Conservation (phyloP, 2,888 invertebrate species). For the Chloroclystis v-ata region DNA sequence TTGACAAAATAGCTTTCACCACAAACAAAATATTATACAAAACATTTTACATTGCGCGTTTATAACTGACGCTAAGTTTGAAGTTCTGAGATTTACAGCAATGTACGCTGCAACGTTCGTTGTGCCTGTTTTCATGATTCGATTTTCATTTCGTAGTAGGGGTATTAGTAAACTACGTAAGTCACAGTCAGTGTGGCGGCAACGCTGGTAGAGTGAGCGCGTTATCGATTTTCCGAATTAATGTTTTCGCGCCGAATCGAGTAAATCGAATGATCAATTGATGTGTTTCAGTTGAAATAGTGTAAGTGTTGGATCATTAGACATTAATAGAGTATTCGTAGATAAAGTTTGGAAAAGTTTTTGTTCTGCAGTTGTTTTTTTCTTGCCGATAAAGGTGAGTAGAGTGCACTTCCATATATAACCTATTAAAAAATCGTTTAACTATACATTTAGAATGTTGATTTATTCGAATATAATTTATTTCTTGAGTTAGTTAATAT, state of each 20-base stretch:
- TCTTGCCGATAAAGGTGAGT: slow-evolving; percentile 17
- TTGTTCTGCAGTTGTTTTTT: slow-evolving; percentile 3
- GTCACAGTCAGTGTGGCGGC: slow-evolving; percentile 54
- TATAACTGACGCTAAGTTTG: not conserved
- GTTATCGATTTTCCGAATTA: slow-evolving; percentile 37
- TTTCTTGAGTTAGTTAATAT: too few species aligned
- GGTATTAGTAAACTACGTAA: slow-evolving; percentile 28
- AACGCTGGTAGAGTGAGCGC: slow-evolving; percentile 46
- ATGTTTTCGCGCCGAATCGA: slow-evolving; percentile 52
- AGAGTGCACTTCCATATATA: not conserved
- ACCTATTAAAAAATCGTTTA: too few species aligned
- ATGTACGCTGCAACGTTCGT: slow-evolving; percentile 27
- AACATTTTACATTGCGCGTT: slow-evolving; percentile 28
- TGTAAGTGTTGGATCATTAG: slow-evolving; percentile 18
- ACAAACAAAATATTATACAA: slow-evolving; percentile 18
- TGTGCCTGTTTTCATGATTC: slow-evolving; percentile 12
- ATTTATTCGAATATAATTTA: too few species aligned
- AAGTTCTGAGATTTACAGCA: slow-evolving; percentile 20
- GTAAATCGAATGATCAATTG: slow-evolving; percentile 42
- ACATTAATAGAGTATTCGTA: slow-evolving; percentile 10
- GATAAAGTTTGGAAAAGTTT: slow-evolving; percentile 2
- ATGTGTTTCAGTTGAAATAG: slow-evolving; percentile 47
- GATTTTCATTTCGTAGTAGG: slow-evolving; percentile 22
- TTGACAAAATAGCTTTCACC: slow-evolving; percentile 46
- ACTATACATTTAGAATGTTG: too few species aligned